Percentiles rank a stretch among this genome's conserved stretches.
phyloP scores from a whole-genome alignment of 2,113 vertebrate genomes.

The Australoheros scitulus region DNA sequence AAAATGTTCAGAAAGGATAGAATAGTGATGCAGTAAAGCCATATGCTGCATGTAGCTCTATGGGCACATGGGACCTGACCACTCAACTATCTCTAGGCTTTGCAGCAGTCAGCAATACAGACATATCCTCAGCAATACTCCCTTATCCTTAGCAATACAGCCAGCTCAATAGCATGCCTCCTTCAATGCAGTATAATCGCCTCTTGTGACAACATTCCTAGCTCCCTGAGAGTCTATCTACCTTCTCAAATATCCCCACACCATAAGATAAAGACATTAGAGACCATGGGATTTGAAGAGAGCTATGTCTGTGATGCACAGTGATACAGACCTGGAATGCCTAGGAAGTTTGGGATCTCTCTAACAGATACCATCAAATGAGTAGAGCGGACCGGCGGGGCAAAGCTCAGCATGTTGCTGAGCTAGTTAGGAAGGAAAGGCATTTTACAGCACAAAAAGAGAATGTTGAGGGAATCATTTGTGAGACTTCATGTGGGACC shows the following conservation, averaged over 20 bases:
- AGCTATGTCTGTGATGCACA: constrained; percentile 30
- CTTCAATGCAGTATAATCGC: constrained; percentile 58
- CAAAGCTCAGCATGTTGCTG: constrained; percentile 40
- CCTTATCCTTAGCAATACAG: constrained; percentile 44
- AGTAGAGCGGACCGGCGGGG: constrained; percentile 31
- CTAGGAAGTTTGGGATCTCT: constrained; percentile 52
- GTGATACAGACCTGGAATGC: constrained; percentile 40
- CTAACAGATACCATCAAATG: constrained; percentile 52
- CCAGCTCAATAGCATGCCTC: constrained; percentile 54
- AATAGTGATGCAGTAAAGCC: constrained; percentile 40
- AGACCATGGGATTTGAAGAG: constrained; percentile 63
- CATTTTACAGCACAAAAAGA: constrained; percentile 9
- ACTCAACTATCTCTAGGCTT: constrained; percentile 64
- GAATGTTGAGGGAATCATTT: not conserved
- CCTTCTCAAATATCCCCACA: constrained; percentile 62
- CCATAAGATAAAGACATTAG: constrained; percentile 69
- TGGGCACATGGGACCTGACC: constrained; percentile 66
- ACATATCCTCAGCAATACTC: constrained; percentile 51
- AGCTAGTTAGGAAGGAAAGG: constrained; percentile 14
- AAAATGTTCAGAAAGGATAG: constrained; percentile 13
- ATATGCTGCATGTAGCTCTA: constrained; percentile 45
- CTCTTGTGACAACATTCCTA: constrained; percentile 62
- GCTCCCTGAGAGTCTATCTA: constrained; percentile 51
- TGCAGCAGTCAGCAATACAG: constrained; percentile 69
- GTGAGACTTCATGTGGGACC: not conserved